These are phyloP conservation scores for Nibea albiflora DNA, from an alignment of 2,113 vertebrate species.

Conservation along the genomic window DNA sequence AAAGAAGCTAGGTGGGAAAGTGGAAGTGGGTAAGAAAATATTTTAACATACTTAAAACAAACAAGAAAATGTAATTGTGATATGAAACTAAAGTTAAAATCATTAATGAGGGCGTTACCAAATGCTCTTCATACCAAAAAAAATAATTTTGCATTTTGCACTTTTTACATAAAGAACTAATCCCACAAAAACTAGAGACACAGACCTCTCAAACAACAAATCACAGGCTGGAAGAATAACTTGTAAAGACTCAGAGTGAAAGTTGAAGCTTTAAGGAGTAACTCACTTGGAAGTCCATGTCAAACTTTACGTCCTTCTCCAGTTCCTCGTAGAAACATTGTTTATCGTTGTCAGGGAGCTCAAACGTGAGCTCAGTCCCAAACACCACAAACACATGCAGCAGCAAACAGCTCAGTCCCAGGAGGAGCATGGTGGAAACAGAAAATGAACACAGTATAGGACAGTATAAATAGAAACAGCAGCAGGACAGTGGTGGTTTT, in stretches of 20 bases:
- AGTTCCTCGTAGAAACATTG: slow-evolving; percentile 87
- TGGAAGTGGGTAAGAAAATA: background rate
- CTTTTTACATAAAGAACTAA: background rate
- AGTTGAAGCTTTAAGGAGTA: background rate
- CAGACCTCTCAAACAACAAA: background rate
- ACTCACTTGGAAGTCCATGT: slow-evolving; percentile 85
- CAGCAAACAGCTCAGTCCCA: slow-evolving; percentile 51
- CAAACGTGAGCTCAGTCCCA: slow-evolving; percentile 83
- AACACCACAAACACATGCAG: slow-evolving; percentile 51
- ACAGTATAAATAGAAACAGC: background rate
- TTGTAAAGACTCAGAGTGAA: background rate
- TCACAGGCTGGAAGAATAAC: background rate
- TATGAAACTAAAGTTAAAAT: background rate
- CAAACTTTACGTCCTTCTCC: slow-evolving; percentile 77
- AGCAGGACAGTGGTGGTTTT: background rate
- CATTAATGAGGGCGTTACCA: background rate
- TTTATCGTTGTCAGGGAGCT: slow-evolving; percentile 83
- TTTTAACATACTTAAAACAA: background rate
- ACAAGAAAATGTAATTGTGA: background rate
- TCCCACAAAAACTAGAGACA: background rate
- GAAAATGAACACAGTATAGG: background rate
- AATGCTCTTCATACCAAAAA: background rate
- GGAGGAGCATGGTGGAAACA: slow-evolving; percentile 41
- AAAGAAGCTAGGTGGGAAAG: background rate
- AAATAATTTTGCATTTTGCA: background rate